Evolutionary conservation across 1,140 invertebrate species (phyloP), one percentile per base, ranked within the genome.

Genomic region (Neodiprion virginianus): DNA sequence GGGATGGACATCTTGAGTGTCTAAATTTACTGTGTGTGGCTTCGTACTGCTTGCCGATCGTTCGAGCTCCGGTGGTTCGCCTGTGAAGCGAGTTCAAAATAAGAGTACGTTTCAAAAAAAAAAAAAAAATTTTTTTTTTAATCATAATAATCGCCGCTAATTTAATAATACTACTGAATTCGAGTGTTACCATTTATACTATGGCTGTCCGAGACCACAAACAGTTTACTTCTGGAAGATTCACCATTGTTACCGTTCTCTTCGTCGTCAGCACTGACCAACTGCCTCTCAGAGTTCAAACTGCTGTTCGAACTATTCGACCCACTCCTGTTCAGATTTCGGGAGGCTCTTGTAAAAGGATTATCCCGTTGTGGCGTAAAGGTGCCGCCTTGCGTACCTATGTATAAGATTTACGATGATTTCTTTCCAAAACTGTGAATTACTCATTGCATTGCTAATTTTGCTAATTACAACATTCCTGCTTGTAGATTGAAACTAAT

Each of bases 301-400:
- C 61, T 65, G 11, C 8, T 8, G 68, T 12, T 74, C 71, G 73
- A 78, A 14, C 69, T 48, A 69, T 72, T 75, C 12, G 53, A 71
- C 74, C 78, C 71, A n/a, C 76, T 73, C 49, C 78, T 76, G 17
- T 72, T 49, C 61, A 75, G 79, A 8, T 72, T 72, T 67, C 80
- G 78, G 53, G 78, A 72, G 17, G 75, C 78, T 75, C 81, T 79
- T 5, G 72, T 50, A 71, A 86, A 85, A 47, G 84, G 80, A 53
- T 53, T 53, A 53, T 92, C 92, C 4, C 85, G 83, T 75, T 92
- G 91, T 74, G 84, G 82, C 28, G 86, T 84, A 80, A 95, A 95
- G 14, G 94, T 94, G 28, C 93, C 93, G 48, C 92, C 92, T 88
- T 93, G 89, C 17, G 89, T 90, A 67, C 84, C 85, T 86, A 28